A percentile compares a stretch with the other conserved stretches of the same genome.
These are phyloP conservation scores for Brachionus koreanus DNA, from an alignment of 1,140 invertebrate genomes.

Conservation along the genomic window DNA sequence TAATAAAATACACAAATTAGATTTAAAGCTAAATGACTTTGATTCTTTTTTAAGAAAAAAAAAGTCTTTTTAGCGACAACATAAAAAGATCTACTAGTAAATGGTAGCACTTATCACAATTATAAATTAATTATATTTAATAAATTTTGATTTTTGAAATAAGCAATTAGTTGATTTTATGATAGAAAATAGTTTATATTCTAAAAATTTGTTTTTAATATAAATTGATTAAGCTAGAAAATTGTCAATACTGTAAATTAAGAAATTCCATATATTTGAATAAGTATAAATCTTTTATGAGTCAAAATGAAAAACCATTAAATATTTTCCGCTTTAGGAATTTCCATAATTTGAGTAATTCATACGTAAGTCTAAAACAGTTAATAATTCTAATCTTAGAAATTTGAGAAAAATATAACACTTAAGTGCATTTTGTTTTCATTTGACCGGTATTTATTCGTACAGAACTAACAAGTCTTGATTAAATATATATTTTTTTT, in stretches of 20 bases:
- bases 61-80: background rate
- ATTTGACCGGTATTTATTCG: background rate
- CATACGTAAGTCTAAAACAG: background rate
- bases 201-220: background rate
- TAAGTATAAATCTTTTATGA: background rate
- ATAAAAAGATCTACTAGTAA: background rate
- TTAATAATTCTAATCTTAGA: background rate
- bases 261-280: background rate
- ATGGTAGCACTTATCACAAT: background rate
- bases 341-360: background rate
- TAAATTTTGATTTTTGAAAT: conserved; percentile 5
- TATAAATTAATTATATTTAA: conserved; percentile 13
- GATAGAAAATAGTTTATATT: background rate
- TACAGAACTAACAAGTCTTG: too few relatives aligned
- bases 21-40: too few relatives aligned
- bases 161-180: background rate
- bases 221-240: background rate
- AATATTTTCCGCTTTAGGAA: background rate
- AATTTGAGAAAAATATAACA: background rate
- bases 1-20: too few relatives aligned
- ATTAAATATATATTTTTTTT: background rate
- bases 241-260: conserved; percentile 9
- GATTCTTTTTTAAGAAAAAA: background rate
- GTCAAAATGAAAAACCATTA: background rate
- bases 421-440: background rate